Evolutionary conservation across 2,797 vertebrate species (phyloP).

Genomic region (Oceanodroma leucorhoa): DNA sequence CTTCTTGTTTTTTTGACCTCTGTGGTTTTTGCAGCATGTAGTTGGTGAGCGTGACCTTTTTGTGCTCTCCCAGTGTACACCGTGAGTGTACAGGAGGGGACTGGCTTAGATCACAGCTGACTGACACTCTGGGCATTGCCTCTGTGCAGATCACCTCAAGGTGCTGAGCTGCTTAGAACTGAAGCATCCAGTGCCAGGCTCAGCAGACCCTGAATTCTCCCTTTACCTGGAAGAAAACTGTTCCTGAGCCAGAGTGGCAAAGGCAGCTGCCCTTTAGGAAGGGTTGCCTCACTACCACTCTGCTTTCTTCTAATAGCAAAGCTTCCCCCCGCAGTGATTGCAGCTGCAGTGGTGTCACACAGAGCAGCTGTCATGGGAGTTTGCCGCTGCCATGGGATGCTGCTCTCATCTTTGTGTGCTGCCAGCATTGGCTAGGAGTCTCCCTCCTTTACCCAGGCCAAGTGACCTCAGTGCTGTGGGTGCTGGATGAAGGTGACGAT

Average conservation of each 20-base stretch:
- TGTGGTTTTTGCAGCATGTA: neutral
- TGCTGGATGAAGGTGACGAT: neutral
- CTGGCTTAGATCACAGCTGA: neutral
- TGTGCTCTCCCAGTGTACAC: neutral
- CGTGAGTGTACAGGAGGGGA: accelerated
- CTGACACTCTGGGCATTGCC: neutral
- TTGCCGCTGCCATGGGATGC: neutral
- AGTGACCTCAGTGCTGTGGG: neutral
- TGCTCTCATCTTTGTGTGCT: neutral
- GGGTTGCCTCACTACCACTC: neutral
- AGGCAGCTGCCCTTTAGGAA: neutral
- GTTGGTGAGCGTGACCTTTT: neutral
- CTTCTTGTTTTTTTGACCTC: neutral
- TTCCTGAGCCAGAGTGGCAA: neutral
- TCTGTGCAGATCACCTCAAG: neutral
- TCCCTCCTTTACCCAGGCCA: neutral
- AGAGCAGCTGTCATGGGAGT: neutral
- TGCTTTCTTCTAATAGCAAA: neutral
- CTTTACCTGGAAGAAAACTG: neutral
- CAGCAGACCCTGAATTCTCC: neutral
- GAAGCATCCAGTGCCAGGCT: neutral
- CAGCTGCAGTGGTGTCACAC: accelerated
- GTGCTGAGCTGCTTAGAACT: neutral
- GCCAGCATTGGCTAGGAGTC: neutral
- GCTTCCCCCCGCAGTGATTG: neutral